Percentiles rank a stretch among this genome's conserved stretches.
Conservation (phyloP, 2,888 invertebrate species). For the Onchidella celtica region DNA sequence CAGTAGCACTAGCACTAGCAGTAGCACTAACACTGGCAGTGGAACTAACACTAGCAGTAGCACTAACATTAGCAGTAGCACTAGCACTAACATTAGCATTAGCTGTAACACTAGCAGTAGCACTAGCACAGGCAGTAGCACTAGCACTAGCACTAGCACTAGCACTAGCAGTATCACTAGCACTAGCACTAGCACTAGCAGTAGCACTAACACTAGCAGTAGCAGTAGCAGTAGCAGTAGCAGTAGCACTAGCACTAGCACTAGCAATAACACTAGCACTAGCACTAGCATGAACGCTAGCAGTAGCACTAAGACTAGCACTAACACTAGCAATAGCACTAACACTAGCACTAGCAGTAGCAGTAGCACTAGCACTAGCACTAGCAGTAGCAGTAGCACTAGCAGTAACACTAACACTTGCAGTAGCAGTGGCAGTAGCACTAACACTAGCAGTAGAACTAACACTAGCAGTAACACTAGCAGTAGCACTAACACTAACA, state of each 20-base stretch:
- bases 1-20: constrained; percentile 39
- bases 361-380: constrained; percentile 10
- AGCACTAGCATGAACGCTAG: too few relatives aligned
- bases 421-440: background rate
- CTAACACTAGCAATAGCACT: background rate
- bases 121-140: background rate
- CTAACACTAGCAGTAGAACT: background rate
- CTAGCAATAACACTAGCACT: background rate
- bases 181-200: background rate
- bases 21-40: background rate
- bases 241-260: constrained; percentile 14
- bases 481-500: constrained; percentile 1
- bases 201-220: background rate
- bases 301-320: too few relatives aligned
- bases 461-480: background rate
- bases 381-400: constrained; percentile 7
- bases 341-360: constrained; percentile 3
- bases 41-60: too few relatives aligned
- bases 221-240: constrained; percentile 4
- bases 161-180: constrained; percentile 1
- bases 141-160: constrained; percentile 1
- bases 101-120: constrained; percentile 6
- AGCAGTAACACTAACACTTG: background rate
- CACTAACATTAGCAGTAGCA: too few relatives aligned
- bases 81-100: background rate